Conservation (phyloP, 2,888 invertebrate species). For the Macaria notata region DNA sequence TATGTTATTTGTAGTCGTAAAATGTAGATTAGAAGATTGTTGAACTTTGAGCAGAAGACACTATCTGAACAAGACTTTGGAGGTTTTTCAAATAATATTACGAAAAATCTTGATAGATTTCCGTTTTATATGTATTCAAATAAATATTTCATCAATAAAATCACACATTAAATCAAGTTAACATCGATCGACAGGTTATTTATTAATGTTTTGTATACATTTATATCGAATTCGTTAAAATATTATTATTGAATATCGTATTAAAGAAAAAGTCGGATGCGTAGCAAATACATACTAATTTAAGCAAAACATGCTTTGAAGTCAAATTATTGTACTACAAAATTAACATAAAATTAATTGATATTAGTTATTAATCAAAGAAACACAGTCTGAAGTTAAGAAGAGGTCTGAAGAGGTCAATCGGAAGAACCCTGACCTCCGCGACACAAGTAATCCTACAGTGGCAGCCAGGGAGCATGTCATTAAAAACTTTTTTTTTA, state of each 20-base stretch:
- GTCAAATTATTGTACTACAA: too few species aligned
- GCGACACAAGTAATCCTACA: too few species aligned
- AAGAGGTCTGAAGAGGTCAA: too few species aligned
- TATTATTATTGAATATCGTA: neutral
- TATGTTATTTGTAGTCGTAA: conserved; percentile 16
- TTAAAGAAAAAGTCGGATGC: too few species aligned
- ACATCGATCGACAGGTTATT: conserved; percentile 1
- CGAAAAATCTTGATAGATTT: conserved; percentile 4
- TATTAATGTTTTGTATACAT: neutral
- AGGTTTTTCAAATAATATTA: neutral
- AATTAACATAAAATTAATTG: too few species aligned
- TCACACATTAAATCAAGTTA: conserved; percentile 5
- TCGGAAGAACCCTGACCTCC: too few species aligned
- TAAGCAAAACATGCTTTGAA: too few species aligned
- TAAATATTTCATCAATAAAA: conserved; percentile 7
- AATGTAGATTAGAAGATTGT: conserved; percentile 20
- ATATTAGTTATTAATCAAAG: too few species aligned
- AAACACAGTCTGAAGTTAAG: too few species aligned
- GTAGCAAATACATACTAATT: too few species aligned
- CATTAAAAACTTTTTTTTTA: too few species aligned
- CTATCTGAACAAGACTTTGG: conserved; percentile 1
- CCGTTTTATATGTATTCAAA: conserved; percentile 4
- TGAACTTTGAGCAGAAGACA: conserved; percentile 15
- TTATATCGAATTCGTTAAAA: neutral
- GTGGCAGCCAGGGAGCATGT: too few species aligned